A percentile compares a stretch with the other conserved stretches of the same genome.
phyloP scores from a whole-genome alignment of 2,113 vertebrate species.

The Tonatia bakeri region DNA sequence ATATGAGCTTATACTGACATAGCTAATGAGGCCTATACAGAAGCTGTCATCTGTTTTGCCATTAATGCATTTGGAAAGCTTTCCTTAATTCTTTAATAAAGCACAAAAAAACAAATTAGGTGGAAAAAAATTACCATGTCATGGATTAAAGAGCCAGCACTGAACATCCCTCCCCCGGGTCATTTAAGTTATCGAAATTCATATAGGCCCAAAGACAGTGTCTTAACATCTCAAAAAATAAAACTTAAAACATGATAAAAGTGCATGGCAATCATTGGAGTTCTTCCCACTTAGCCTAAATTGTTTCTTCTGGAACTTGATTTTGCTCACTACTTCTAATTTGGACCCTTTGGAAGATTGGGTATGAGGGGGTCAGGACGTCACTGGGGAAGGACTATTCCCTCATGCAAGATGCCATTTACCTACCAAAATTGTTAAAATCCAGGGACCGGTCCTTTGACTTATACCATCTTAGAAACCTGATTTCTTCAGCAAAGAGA shows the following conservation, averaged over 20 bases:
- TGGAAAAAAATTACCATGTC: background rate
- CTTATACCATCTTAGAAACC: background rate
- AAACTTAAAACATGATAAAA: background rate
- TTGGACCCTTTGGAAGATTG: background rate
- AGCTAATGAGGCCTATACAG: background rate
- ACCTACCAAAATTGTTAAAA: background rate
- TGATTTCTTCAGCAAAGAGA: background rate
- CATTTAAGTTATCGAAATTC: background rate
- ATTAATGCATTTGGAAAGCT: background rate
- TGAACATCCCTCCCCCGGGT: background rate
- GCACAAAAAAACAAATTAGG: conserved; percentile 9
- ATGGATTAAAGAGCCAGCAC: background rate
- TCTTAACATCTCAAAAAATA: background rate
- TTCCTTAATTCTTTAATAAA: conserved; percentile 7
- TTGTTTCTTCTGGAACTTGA: background rate
- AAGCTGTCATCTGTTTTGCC: conserved; percentile 8
- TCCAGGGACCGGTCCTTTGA: background rate
- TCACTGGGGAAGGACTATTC: background rate
- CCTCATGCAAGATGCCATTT: background rate
- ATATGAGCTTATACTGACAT: conserved; percentile 34
- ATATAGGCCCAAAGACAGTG: background rate
- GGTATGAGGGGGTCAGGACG: background rate
- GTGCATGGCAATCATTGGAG: background rate
- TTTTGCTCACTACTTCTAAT: background rate
- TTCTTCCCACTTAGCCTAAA: background rate